phyloP scores from a whole-genome alignment of 2,797 vertebrate genomes.

The Lepilemur ruficaudatus region DNA sequence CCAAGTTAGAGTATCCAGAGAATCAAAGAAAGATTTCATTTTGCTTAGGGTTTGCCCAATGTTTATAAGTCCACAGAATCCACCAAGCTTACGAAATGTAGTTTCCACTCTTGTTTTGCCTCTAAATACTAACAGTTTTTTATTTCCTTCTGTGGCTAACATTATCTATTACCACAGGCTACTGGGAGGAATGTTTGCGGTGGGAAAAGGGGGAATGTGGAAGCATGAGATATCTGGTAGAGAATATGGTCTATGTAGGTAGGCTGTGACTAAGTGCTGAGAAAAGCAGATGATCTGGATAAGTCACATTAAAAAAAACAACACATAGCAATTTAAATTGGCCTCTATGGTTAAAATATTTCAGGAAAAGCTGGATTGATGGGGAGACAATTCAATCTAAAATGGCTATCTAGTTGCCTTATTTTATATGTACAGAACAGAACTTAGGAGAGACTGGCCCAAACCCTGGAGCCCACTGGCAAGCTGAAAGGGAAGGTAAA shows the following conservation, averaged over 20 bases:
- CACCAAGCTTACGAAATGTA: background rate
- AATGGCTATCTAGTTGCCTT: background rate
- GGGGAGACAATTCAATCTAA: background rate
- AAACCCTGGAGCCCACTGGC: background rate
- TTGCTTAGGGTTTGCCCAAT: background rate
- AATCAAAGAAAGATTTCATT: background rate
- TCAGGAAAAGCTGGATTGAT: background rate
- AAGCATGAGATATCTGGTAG: background rate
- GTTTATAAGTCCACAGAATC: background rate
- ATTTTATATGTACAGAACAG: background rate
- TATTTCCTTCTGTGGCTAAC: background rate
- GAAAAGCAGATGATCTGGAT: background rate
- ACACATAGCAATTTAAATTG: background rate
- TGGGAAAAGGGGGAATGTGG: background rate
- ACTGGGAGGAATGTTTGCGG: background rate
- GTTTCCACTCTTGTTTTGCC: background rate
- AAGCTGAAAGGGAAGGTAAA: background rate
- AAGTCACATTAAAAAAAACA: background rate
- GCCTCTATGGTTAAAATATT: background rate
- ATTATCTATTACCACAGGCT: background rate
- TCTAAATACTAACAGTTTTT: background rate
- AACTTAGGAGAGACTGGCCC: background rate
- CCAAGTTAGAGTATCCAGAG: background rate
- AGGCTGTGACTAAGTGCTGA: background rate
- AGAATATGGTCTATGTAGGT: background rate